phyloP scores from a whole-genome alignment of 2,888 invertebrate genomes.

The Campoplex nolae region DNA sequence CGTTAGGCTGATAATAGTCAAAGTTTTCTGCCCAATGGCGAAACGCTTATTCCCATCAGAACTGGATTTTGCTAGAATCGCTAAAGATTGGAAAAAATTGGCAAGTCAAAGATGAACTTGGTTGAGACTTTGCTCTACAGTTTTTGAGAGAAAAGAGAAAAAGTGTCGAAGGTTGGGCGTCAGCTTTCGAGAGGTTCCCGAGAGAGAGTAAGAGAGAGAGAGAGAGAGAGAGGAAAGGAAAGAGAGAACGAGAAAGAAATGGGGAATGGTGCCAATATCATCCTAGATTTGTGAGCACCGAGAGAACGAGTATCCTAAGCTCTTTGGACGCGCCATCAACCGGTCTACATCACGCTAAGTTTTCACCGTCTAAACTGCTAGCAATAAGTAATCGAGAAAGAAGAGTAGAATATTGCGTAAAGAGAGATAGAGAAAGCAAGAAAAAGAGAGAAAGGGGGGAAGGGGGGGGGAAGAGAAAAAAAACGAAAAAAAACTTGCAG shows the following conservation, averaged over 20 bases:
- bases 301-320: conserved; percentile 69
- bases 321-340: conserved; percentile 65
- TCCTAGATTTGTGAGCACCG: conserved; percentile 76
- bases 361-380: conserved; percentile 72
- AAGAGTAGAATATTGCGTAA: conserved; percentile 13
- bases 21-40: conserved; percentile 67
- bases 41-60: neutral
- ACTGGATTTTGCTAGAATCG: conserved; percentile 7
- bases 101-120: conserved; percentile 54
- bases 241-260: conserved; percentile 32
- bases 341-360: conserved; percentile 72
- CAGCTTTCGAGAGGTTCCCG: conserved; percentile 34
- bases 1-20: conserved; percentile 76
- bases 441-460: conserved; percentile 54
- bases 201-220: neutral
- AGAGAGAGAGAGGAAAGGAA: neutral
- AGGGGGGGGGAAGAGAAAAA: conserved; percentile 1
- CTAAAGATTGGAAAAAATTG: conserved; percentile 29
- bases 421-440: neutral
- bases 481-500: conserved; percentile 62
- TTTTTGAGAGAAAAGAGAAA: conserved; percentile 42
- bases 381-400: conserved; percentile 76
- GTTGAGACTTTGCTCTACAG: conserved; percentile 5
- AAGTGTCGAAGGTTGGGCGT: conserved; percentile 56
- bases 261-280: conserved; percentile 76